These are phyloP conservation scores for Serripes groenlandicus DNA, from an alignment of 2,888 invertebrate species.

Conservation along the genomic window DNA sequence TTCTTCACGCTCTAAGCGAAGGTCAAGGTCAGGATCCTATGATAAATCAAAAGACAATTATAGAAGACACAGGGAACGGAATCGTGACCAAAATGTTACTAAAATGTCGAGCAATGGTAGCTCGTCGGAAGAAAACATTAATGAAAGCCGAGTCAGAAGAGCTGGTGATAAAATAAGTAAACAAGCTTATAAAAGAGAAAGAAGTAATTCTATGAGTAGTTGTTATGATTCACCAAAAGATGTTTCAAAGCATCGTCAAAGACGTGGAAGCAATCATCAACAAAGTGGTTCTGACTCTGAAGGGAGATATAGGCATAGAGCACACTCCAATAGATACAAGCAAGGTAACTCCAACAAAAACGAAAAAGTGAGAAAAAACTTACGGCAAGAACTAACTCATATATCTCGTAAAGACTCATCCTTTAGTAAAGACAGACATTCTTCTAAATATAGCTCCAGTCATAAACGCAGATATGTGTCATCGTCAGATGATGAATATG, in stretches of 20 bases:
- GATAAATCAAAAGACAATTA: background rate
- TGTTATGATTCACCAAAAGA: background rate
- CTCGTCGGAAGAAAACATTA: background rate
- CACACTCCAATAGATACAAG: background rate
- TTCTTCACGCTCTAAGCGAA: background rate
- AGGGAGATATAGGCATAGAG: background rate
- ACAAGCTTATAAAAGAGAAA: background rate
- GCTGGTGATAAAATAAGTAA: background rate
- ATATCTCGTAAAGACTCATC: background rate
- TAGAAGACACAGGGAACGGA: background rate
- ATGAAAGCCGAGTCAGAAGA: background rate
- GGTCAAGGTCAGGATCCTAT: constrained; percentile 25
- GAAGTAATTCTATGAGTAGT: background rate
- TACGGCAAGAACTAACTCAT: background rate
- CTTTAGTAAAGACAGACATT: background rate
- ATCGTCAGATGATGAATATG: constrained; percentile 21
- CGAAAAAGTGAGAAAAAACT: background rate
- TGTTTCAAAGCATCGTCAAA: background rate
- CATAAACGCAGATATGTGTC: constrained; percentile 14
- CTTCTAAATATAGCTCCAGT: background rate
- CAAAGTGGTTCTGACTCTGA: background rate
- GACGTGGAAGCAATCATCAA: background rate
- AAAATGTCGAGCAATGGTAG: background rate
- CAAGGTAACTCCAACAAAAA: background rate
- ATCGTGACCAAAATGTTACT: background rate